Evolutionary conservation across 2,797 vertebrate species (phyloP), one percentile per base, ranked within the genome.

Genomic region (Australoheros facetus): DNA sequence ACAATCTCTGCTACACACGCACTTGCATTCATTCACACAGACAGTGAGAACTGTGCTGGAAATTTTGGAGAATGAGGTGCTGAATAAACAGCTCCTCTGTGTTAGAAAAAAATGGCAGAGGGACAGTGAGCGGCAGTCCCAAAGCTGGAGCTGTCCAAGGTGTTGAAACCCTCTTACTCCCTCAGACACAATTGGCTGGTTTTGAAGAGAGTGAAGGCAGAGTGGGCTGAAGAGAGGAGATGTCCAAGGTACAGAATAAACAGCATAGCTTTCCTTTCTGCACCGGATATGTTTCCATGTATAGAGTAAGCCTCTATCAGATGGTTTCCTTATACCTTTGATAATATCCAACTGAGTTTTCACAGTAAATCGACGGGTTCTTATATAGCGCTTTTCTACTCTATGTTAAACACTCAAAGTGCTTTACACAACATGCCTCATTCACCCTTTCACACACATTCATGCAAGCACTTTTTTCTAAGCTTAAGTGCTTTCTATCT

Each of bases 81-180:
- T 87, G 80, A 83, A 85, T 80, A 73, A 82, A 85, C 60, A 83
- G 75, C 87, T 83, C 81, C 73, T 76, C 13, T 9, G 48, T 39
- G 64, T 19, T 42, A 53, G n/a, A 23, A 30, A 3, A 56, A 26
- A 23, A 69, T 10, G 7, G 13, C 21, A 66, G 30, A 1, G 45
- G 16, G 6, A 42, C 62, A 56, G 70, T 2, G 45, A 73, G 56
- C 28, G n/a, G 77, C 12, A 4, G 77, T 17, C 60, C 32, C n/a
- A 74, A n/a, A 8, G 56, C 30, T 62, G 32, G 79, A 89, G 86
- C 89, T 91, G 32, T 87, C 88, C 86, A 37, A 73, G 82, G 82
- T 85, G 34, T 86, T 91, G 88, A 90, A 84, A 64, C n/a, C 16
- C 23, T 77, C 80, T 75, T 10, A 21, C 78, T 71, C 58, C 26